Evolutionary conservation across 2,113 vertebrate species (phyloP), one percentile per base, ranked within the genome.

Genomic region (Madoqua kirkii): DNA sequence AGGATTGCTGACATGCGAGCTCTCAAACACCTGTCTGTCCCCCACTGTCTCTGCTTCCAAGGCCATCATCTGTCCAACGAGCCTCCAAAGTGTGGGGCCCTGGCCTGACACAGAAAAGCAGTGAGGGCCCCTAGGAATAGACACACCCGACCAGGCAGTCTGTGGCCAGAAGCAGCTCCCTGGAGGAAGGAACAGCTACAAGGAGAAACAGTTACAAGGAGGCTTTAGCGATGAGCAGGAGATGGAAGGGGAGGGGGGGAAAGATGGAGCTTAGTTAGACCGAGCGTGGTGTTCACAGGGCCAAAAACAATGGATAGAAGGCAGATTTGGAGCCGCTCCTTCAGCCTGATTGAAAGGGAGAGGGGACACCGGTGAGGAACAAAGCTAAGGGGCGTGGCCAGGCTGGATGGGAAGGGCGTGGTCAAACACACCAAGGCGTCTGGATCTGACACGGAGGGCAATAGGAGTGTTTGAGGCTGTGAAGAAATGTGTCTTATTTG

Each of bases 401-500:
- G 59, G 59, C 29, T 31, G 0, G 48, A 79, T 2, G 16, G 7
- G 59, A 62, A 50, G 43, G 67, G 31, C 4, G 0, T 7, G 54
- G 36, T 4, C 29, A 5, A 21, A 27, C 55, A 10, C 0, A 3
- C 17, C 13, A 6, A 45, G 60, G 45, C 14, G 2, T 9, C 78
- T 2, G 15, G 33, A 13, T 36, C 60, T 19, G 21, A 15, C 0
- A 0, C 8, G 0, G 36, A 33, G 27, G 11, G 4, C 52, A 36
- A 2, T 0, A 0, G 21, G 48, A 6, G 16, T 1, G 43, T 43
- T 27, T 40, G 11, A 52, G 16, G 1, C 23, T 71, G 50, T 3
- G 31, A 27, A 8, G 31, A 60, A 84, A 2, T 25, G 54, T 5
- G 23, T 48, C 87, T 8, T 45, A 25, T 3, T 40, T 64, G 54